Evolutionary conservation across 2,797 vertebrate species (phyloP), one percentile per base, ranked within the genome.

Genomic region (Acipenser ruthenus): DNA sequence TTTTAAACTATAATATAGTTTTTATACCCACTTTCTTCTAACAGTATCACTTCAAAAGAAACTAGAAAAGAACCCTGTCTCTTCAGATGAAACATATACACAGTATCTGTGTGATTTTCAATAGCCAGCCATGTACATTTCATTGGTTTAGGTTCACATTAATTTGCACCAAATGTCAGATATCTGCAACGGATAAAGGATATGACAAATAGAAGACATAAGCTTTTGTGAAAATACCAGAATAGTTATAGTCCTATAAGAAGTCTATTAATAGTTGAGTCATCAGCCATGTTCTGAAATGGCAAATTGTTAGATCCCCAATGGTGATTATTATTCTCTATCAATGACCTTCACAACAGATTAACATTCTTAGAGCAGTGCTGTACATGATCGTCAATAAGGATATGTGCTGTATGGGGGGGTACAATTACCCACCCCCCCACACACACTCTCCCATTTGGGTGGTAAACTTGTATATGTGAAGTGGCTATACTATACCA

Each of bases 281-380:
- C 86, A 88, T 88, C 79, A 79, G 76, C 83, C 86, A 86, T 83
- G 84, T 83, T 87, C 86, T 82, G 82, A 92, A 93, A 90, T 87
- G 87, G 84, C 85, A 91, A 89, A 89, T 84, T 82, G 85, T 88
- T 90, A 83, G 82, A 89, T 87, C 86, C 82, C 78, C 85, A 83
- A 85, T 82, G 83, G 87, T 89, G 86, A 82, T 83, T 79, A 87
- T 88, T 88, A 84, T 81, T 90, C 87, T 86, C 86, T 86, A 81
- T 85, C 83, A 74, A 84, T 91, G 91, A 92, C 89, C 86, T 94
- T 92, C 91, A 85, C 85, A 71, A 87, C 77, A 87, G 90, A 90
- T 87, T 90, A 91, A 81, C 85, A 89, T 90, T 91, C 91, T 86
- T 85, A 79, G 87, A 87, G 87, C 87, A 88, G 88, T 86, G 87